Conservation (phyloP, 1,140 invertebrate genomes). For the Drosophila repleta region DNA sequence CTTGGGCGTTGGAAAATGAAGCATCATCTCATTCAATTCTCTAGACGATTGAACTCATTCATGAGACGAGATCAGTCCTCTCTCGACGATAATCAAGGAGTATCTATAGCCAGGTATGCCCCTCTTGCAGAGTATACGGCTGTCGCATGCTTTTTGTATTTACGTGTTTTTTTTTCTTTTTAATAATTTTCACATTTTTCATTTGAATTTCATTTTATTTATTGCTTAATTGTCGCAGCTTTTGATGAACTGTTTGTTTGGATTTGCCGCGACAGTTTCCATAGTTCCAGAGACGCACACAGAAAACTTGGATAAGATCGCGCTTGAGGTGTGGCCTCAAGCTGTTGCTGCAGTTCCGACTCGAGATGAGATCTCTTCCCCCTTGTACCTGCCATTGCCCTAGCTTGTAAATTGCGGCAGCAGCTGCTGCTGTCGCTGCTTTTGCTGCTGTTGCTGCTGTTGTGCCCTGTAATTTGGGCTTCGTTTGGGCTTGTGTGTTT, state of each 20-base stretch:
- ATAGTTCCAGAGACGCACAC: conserved; percentile 14
- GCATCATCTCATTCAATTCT: too few species aligned
- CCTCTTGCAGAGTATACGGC: background rate
- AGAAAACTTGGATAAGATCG: conserved; percentile 17
- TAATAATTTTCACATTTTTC: conserved; percentile 43
- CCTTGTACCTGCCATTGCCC: background rate
- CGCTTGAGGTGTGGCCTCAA: conserved; percentile 18
- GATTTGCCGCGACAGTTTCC: conserved; percentile 79
- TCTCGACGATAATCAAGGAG: too few species aligned
- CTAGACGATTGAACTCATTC: too few species aligned
- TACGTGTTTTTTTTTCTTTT: background rate
- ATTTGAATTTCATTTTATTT: conserved; percentile 79
- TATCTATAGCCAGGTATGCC: too few species aligned
- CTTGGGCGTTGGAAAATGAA: too few species aligned
- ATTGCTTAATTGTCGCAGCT: conserved; percentile 78
- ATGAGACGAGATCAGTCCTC: too few species aligned
- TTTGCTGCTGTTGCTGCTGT: conserved; percentile 40
- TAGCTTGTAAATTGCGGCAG: conserved; percentile 12
- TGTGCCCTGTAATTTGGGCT: conserved; percentile 61
- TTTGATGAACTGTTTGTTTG: conserved; percentile 82
- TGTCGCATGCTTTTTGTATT: background rate
- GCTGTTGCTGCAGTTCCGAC: conserved; percentile 2
- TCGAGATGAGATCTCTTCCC: conserved; percentile 1
- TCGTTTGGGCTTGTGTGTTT: conserved; percentile 38
- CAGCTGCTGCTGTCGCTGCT: conserved; percentile 50